phyloP scores from a whole-genome alignment of 2,113 vertebrate species.

The Lamprologus callipterus region DNA sequence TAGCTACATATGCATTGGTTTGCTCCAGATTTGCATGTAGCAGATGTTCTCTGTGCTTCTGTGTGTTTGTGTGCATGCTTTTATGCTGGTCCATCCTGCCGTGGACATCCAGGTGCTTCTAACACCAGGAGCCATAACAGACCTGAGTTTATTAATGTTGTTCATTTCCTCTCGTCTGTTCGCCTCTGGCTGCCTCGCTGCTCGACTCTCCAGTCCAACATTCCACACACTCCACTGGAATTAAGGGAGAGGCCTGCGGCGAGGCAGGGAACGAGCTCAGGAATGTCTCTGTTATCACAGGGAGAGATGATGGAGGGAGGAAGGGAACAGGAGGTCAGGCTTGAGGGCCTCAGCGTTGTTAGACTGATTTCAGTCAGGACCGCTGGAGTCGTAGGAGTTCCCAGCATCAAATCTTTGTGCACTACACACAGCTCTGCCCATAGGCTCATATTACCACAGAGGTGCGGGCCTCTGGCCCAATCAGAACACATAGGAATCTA shows the following conservation, averaged over 20 bases:
- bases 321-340: constrained; percentile 52
- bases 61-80: background rate
- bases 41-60: constrained; percentile 30
- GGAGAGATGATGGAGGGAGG: constrained; percentile 54
- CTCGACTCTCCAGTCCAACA: constrained; percentile 46
- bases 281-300: constrained; percentile 72
- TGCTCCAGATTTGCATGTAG: constrained; percentile 27
- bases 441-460: constrained; percentile 7
- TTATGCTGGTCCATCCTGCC: background rate
- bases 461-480: constrained; percentile 26
- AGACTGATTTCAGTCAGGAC: constrained; percentile 22
- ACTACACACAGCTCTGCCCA: background rate
- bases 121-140: constrained; percentile 35
- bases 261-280: constrained; percentile 59
- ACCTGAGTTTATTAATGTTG: constrained; percentile 50
- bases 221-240: constrained; percentile 68
- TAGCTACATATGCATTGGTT: constrained; percentile 20
- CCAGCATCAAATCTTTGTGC: constrained; percentile 37
- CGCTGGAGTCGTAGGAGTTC: constrained; percentile 1
- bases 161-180: constrained; percentile 67
- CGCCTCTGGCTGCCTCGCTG: constrained; percentile 20
- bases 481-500: constrained; percentile 39
- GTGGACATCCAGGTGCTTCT: constrained; percentile 34
- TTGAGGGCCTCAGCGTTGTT: constrained; percentile 13
- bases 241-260: constrained; percentile 64